These are phyloP conservation scores for Echiichthys vipera DNA, from an alignment of 2,797 vertebrate species.

Conservation along the genomic window DNA sequence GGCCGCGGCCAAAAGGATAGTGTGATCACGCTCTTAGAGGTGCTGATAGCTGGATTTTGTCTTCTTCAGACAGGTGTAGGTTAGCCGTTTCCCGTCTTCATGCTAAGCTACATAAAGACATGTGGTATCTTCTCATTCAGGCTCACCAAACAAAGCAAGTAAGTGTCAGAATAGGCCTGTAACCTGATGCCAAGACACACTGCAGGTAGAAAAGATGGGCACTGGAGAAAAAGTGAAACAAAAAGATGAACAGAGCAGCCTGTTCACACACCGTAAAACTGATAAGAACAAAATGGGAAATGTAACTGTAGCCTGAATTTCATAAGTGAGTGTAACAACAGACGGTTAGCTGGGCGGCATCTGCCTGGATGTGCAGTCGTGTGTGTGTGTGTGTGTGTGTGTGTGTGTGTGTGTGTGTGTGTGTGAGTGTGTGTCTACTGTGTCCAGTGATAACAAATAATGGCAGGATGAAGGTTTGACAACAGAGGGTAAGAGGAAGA, in stretches of 20 bases:
- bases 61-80: too few species aligned
- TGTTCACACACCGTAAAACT: neutral
- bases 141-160: neutral
- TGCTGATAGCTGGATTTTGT: too few species aligned
- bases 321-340: neutral
- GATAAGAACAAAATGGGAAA: neutral
- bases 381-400: neutral
- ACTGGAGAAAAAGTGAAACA: neutral
- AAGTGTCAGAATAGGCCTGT: neutral
- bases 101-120: too few species aligned
- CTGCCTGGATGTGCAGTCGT: neutral
- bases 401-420: neutral
- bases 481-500: slow-evolving; percentile 38
- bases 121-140: neutral
- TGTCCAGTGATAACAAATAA: slow-evolving; percentile 28
- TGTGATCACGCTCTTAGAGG: too few species aligned
- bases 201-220: neutral
- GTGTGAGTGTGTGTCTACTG: slow-evolving; percentile 1
- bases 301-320: neutral
- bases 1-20: too few species aligned
- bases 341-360: neutral
- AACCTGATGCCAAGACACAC: neutral
- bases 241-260: neutral
- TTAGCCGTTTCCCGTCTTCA: too few species aligned
- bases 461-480: slow-evolving; percentile 48